These are phyloP conservation scores for Ptychochromis oligacanthus DNA, from an alignment of 2,113 vertebrate genomes.

Conservation along the genomic window DNA sequence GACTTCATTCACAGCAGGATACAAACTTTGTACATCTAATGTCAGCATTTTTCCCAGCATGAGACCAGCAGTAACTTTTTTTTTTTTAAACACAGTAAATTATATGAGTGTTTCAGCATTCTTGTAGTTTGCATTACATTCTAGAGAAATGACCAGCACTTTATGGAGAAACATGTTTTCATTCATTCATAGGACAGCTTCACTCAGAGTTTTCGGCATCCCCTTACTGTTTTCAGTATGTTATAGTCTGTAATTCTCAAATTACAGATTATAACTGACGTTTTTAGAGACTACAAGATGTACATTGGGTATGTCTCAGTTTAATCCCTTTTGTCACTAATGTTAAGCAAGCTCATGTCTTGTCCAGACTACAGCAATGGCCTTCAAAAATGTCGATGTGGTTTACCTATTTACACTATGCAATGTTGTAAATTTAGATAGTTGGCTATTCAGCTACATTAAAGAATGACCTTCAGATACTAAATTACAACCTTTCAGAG, in stretches of 20 bases:
- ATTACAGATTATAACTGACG: not conserved
- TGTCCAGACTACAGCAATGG: not conserved
- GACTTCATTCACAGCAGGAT: conserved; percentile 61
- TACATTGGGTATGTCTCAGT: not conserved
- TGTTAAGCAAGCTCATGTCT: not conserved
- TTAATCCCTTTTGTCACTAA: not conserved
- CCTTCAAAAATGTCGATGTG: not conserved
- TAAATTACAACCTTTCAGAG: not conserved
- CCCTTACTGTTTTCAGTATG: not conserved
- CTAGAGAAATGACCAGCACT: not conserved
- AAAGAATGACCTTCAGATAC: conserved; percentile 6
- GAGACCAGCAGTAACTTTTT: conserved; percentile 17
- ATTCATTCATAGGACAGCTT: not conserved
- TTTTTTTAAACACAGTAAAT: not conserved
- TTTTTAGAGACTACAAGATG: not conserved
- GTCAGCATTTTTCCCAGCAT: conserved; percentile 34
- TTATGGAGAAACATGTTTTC: not conserved
- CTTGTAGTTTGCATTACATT: not conserved
- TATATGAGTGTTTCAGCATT: not conserved
- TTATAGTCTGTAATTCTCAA: no score
- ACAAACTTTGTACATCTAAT: conserved; percentile 37
- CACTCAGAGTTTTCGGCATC: not conserved
- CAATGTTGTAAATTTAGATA: conserved; percentile 10
- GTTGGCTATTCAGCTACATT: not conserved
- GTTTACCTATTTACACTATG: not conserved